These are phyloP conservation scores for Troglohyphantes excavatus DNA, from an alignment of 2,888 invertebrate species.

Conservation along the genomic window DNA sequence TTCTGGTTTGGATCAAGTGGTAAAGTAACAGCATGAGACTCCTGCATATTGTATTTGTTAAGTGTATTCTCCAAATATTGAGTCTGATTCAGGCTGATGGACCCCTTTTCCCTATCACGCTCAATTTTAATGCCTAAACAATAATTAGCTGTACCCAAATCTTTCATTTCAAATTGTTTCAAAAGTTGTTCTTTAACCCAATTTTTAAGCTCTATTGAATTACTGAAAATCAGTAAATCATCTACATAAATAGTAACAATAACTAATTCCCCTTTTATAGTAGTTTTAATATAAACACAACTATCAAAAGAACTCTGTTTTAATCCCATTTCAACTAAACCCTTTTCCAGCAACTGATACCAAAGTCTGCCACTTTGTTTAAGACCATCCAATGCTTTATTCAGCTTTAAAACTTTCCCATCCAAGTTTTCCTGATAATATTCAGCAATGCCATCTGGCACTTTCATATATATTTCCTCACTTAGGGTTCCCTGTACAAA, in stretches of 20 bases:
- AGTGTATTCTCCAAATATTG: neutral
- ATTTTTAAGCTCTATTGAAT: constrained; percentile 11
- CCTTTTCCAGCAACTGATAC: constrained; percentile 76
- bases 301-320: constrained; percentile 59
- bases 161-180: constrained; percentile 42
- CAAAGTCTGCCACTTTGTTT: constrained; percentile 78
- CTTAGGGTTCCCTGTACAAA: constrained; percentile 79
- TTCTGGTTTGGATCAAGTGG: neutral
- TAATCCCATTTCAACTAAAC: constrained; percentile 72
- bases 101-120: neutral
- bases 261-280: neutral
- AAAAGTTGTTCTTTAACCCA: constrained; percentile 31
- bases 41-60: neutral
- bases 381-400: constrained; percentile 79
- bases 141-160: constrained; percentile 6
- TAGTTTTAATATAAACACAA: constrained; percentile 32
- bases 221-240: constrained; percentile 41
- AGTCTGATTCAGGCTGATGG: neutral
- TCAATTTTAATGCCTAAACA: constrained; percentile 29
- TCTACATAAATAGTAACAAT: constrained; percentile 65
- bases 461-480: constrained; percentile 78
- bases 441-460: constrained; percentile 68
- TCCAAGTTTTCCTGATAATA: constrained; percentile 67
- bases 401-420: constrained; percentile 78
- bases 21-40: neutral